A percentile compares a stretch with the other conserved stretches of the same genome.
These are phyloP conservation scores for Hoplodrina ambigua DNA, from an alignment of 2,888 invertebrate species.

Conservation along the genomic window DNA sequence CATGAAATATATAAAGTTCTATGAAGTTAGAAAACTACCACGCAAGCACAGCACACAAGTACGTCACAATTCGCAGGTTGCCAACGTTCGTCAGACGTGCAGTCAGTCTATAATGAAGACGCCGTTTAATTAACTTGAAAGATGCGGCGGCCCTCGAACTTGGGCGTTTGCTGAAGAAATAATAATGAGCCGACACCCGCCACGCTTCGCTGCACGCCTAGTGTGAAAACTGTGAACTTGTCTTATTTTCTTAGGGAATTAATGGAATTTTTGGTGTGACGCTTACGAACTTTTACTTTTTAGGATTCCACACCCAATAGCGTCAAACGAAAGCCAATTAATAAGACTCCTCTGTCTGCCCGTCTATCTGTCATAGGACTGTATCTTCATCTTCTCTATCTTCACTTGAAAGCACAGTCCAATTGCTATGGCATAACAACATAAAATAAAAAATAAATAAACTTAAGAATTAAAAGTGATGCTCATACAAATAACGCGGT, in stretches of 20 bases:
- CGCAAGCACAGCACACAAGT: constrained; percentile 8
- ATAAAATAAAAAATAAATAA: no score
- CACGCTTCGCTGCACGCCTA: constrained; percentile 52
- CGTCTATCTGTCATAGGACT: no score
- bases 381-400: no score
- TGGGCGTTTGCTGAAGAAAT: constrained; percentile 76
- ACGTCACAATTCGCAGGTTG: constrained; percentile 47
- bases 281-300: constrained; percentile 15
- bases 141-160: constrained; percentile 76
- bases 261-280: constrained; percentile 37
- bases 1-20: constrained; percentile 24
- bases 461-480: no score
- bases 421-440: no score
- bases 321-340: no score
- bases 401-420: no score
- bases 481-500: no score
- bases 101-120: constrained; percentile 80
- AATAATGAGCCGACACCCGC: constrained; percentile 76
- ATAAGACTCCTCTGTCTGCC: no score
- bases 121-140: constrained; percentile 87
- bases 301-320: no score
- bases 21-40: constrained; percentile 32
- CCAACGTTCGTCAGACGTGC: constrained; percentile 55
- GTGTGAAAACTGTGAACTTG: constrained; percentile 62
- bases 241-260: constrained; percentile 56